These are phyloP conservation scores for Ellobius talpinus DNA, from an alignment of 2,113 vertebrate genomes.

Conservation along the genomic window DNA sequence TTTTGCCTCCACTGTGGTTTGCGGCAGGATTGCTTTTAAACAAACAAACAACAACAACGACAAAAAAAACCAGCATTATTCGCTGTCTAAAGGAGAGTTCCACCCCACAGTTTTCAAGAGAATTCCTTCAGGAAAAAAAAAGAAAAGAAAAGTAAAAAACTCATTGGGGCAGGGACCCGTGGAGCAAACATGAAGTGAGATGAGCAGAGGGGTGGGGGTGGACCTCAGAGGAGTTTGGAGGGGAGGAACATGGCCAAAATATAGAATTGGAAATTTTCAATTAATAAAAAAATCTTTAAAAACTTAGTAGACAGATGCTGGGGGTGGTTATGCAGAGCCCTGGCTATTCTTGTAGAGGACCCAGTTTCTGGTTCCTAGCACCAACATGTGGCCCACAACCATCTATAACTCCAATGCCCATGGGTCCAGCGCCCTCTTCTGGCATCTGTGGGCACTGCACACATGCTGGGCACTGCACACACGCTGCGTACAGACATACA, in stretches of 20 bases:
- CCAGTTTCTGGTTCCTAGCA: neutral
- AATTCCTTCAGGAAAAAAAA: neutral
- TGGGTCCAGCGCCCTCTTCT: neutral
- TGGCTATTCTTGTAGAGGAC: neutral
- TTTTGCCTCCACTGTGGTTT: slow-evolving; percentile 11
- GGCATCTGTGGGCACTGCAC: neutral
- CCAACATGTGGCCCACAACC: too few relatives aligned
- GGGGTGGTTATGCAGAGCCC: neutral
- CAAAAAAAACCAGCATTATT: neutral
- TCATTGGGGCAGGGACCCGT: neutral
- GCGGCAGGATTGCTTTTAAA: slow-evolving; percentile 61
- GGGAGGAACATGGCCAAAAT: neutral
- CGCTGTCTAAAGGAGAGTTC: neutral
- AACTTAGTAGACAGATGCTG: too few relatives aligned
- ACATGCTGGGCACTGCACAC: neutral
- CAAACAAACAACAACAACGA: too few relatives aligned
- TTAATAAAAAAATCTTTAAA: neutral
- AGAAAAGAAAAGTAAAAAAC: too few relatives aligned
- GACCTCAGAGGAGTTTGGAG: neutral
- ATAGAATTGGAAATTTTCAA: neutral
- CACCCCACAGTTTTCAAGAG: neutral
- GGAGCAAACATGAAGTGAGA: neutral
- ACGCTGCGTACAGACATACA: too few relatives aligned
- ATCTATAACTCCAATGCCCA: neutral
- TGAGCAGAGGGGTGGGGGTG: neutral